Percentiles rank a stretch among this genome's conserved stretches.
Conservation (phyloP, 2,888 invertebrate genomes). For the Syritta pipiens region DNA sequence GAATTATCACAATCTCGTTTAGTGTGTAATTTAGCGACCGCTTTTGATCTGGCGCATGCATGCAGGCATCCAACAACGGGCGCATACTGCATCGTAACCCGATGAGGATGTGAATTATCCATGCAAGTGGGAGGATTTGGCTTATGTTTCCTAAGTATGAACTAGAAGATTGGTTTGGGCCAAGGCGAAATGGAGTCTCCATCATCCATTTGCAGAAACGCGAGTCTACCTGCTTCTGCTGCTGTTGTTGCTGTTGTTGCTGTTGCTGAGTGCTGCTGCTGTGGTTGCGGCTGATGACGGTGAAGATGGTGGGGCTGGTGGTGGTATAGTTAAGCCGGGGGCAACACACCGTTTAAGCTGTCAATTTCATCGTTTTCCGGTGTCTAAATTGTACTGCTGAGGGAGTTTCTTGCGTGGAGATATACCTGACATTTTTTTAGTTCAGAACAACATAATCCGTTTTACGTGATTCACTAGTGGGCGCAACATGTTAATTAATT, state of each 20-base stretch:
- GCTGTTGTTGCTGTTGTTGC: conserved; percentile 26
- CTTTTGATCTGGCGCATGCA: conserved; percentile 68
- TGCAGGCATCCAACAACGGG: conserved; percentile 38
- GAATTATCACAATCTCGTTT: conserved; percentile 69
- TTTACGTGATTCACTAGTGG: too few species aligned
- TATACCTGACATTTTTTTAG: conserved; percentile 25
- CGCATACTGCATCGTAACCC: conserved; percentile 27
- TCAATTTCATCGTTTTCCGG: conserved; percentile 79
- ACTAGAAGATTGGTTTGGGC: conserved; percentile 56
- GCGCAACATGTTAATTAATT: too few species aligned
- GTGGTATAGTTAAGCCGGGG: conserved; percentile 71
- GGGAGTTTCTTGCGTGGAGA: conserved; percentile 25
- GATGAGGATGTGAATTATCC: conserved; percentile 68
- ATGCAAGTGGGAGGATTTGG: conserved; percentile 64
- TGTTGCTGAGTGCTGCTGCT: conserved; percentile 16
- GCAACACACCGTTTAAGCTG: conserved; percentile 72
- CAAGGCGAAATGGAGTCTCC: conserved; percentile 11
- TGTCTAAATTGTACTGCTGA: conserved; percentile 76
- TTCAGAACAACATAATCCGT: neutral
- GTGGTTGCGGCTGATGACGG: conserved; percentile 63
- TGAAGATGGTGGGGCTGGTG: conserved; percentile 59
- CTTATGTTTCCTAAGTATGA: conserved; percentile 64
- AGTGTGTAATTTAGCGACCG: conserved; percentile 69
- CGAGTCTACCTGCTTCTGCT: conserved; percentile 37
- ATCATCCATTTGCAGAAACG: conserved; percentile 37